Evolutionary conservation across 2,113 vertebrate genomes (phyloP).

Genomic region (Leucoraja erinaceus): DNA sequence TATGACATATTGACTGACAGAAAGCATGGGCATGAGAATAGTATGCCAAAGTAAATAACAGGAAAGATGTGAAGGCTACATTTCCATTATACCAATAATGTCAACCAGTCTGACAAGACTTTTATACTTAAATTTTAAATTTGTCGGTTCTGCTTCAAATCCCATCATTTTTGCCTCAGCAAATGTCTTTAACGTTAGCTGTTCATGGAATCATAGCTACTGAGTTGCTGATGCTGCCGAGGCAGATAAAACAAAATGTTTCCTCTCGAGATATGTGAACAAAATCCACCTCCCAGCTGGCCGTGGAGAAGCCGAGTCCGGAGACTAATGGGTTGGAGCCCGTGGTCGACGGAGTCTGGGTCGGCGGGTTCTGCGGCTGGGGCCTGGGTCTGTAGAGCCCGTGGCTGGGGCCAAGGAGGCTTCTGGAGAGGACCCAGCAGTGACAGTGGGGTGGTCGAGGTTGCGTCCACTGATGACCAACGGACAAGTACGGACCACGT

Average conservation of each 20-base stretch:
- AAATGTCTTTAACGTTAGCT: not conserved
- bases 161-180: not conserved
- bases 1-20: slow-evolving; percentile 17
- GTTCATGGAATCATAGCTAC: not conserved
- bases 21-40: not conserved
- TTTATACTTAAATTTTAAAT: not conserved
- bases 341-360: too few species aligned
- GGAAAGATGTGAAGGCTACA: slow-evolving; percentile 24
- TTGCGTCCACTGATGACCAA: too few species aligned
- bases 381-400: too few species aligned
- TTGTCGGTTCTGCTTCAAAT: not conserved
- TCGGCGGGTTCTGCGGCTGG: too few species aligned
- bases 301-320: too few species aligned
- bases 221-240: too few species aligned
- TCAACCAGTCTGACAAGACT: not conserved
- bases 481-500: too few species aligned
- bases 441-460: too few species aligned
- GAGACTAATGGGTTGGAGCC: too few species aligned
- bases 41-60: slow-evolving; percentile 18
- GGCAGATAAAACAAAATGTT: too few species aligned
- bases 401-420: too few species aligned
- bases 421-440: too few species aligned
- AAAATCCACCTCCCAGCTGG: not conserved
- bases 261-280: not conserved
- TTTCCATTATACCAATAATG: slow-evolving; percentile 18